phyloP scores from a whole-genome alignment of 2,888 invertebrate genomes.

The Agonopterix subpropinquella region DNA sequence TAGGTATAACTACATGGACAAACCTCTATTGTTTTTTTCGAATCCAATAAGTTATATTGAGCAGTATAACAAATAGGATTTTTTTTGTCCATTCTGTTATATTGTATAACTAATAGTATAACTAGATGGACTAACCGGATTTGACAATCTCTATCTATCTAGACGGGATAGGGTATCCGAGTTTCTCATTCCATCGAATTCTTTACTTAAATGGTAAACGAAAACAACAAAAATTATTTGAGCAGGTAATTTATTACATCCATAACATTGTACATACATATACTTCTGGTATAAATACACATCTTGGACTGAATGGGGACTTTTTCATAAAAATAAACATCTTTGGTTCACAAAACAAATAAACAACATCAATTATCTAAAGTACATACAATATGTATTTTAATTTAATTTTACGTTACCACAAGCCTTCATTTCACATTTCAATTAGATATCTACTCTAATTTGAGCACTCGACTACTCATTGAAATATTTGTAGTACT shows the following conservation, averaged over 20 bases:
- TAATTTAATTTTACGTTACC: conserved; percentile 39
- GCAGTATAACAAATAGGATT: no score
- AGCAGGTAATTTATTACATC: conserved; percentile 70
- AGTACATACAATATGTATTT: conserved; percentile 24
- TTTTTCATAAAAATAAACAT: conserved; percentile 68
- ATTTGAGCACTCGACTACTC: conserved; percentile 45
- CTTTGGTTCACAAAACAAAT: conserved; percentile 69
- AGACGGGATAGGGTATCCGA: no score
- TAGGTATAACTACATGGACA: no score
- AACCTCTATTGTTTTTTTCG: no score
- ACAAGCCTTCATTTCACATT: conserved; percentile 59
- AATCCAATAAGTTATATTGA: no score
- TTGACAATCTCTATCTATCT: no score
- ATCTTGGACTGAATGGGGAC: conserved; percentile 49
- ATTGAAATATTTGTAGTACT: conserved; percentile 22
- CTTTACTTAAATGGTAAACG: no score
- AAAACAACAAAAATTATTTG: conserved; percentile 23
- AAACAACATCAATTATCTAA: conserved; percentile 60
- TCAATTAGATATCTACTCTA: conserved; percentile 40
- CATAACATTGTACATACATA: conserved; percentile 60
- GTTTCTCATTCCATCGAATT: no score
- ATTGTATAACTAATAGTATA: no score
- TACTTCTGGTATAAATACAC: conserved; percentile 55
- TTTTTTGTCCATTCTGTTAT: no score
- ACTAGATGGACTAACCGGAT: no score